Evolutionary conservation across 2,113 vertebrate genomes (phyloP).

Genomic region (Pagrus major): DNA sequence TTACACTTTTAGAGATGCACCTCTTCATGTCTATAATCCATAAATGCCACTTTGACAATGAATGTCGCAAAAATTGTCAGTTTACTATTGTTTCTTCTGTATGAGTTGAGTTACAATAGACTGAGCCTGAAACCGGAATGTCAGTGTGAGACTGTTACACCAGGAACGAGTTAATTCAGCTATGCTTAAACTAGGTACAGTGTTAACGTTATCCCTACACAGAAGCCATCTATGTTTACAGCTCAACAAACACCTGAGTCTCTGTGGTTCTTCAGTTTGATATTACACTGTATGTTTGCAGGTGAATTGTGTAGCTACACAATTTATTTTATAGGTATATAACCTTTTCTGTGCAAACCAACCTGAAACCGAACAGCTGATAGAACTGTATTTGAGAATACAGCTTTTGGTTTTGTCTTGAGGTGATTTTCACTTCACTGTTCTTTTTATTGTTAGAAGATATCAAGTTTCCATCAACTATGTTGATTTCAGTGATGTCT

Average conservation of each 20-base stretch:
- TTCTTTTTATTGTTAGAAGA: background rate
- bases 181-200: background rate
- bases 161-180: background rate
- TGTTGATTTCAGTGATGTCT: background rate
- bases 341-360: background rate
- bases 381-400: background rate
- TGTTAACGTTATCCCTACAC: background rate
- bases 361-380: background rate
- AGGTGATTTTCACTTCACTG: background rate
- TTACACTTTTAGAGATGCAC: background rate
- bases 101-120: background rate
- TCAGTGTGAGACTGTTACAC: constrained; percentile 2
- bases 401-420: background rate
- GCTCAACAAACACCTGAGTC: background rate
- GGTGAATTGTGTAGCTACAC: background rate
- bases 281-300: background rate
- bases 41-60: background rate
- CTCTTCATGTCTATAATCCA: background rate
- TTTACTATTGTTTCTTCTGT: background rate
- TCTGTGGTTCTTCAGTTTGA: background rate
- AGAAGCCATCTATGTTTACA: constrained; percentile 27
- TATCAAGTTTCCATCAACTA: background rate
- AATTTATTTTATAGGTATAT: background rate
- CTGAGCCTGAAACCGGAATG: background rate
- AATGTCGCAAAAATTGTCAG: background rate